Conservation (phyloP, 2,888 invertebrate genomes). For the Dynastes tityus region DNA sequence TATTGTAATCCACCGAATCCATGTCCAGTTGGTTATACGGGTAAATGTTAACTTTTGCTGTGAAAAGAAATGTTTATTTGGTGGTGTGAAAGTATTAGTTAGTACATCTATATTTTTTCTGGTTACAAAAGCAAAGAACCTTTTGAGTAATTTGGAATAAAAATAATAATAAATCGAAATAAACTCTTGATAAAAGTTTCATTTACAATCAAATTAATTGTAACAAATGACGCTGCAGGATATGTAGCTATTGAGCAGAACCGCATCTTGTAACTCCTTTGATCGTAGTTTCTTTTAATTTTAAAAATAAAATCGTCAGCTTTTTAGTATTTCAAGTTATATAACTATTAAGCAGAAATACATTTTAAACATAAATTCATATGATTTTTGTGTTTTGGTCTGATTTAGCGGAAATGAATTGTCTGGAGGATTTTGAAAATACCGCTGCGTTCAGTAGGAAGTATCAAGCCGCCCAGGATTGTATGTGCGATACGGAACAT, state of each 20-base stretch:
- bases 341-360: no score
- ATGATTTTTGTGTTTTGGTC: constrained; percentile 1
- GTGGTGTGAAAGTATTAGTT: neutral
- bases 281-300: no score
- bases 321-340: no score
- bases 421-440: constrained; percentile 93
- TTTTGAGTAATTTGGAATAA: no score
- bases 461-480: constrained; percentile 93
- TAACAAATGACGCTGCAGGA: no score
- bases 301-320: no score
- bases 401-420: constrained; percentile 82
- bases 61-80: neutral
- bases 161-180: no score
- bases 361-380: neutral
- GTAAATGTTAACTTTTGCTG: constrained; percentile 68
- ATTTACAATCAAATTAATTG: no score
- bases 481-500: constrained; percentile 98
- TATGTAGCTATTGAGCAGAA: no score
- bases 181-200: no score
- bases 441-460: constrained; percentile 95
- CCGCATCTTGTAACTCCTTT: no score
- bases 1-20: constrained; percentile 99
- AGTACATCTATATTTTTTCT: neutral
- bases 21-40: constrained; percentile 94
- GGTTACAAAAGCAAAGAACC: no score